Evolutionary conservation across 1,140 invertebrate genomes (phyloP), one percentile per base, ranked within the genome.

Genomic region (Scaptomyza montana): DNA sequence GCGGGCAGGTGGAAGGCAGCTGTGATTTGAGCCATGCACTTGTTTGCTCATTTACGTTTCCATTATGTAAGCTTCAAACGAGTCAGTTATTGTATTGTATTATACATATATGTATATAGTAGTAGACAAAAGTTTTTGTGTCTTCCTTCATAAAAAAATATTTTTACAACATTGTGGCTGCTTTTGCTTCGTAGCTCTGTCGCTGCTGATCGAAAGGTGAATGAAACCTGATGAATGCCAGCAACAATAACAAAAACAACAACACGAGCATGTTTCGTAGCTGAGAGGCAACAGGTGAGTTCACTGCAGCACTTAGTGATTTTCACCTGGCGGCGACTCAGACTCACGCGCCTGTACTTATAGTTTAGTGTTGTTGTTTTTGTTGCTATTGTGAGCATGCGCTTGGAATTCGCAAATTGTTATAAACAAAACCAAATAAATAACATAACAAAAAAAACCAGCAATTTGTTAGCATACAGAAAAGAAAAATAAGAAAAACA

Each of bases 221-320:
- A 90, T 90, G 87, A 90, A 90, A 90, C 87, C 68, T 90, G 77
- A 79, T 77, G 87, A 90, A 90, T 90, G 82, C 87, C 87, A 90
- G 76, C 66, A 80, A 66, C 68, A 25, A 25, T 25, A 25, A 25
- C 21, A 72, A 50, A 43, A 74, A 64, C 47, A 73, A 49, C 43
- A 59, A 62, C 56, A 25, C 21, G 21, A 57, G 53, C 53, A 16
- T 62, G 16, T 47, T 10, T 36, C 16, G 59, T 25, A 25, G 28
- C 12, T 49, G 63, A 51, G 50, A 39, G 63, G 54, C 72, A 84
- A 78, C 82, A 86, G 82, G 82, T 86, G 81, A 81, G 63, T 53
- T 53, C 36, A 77, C 65, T 79, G 78, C 78, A 78, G 66, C 69
- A 71, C 74, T 82, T 72, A 72, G 63, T 82, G 79, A 87, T 87